These are phyloP conservation scores for Hafferia zeledoni DNA, from an alignment of 2,797 vertebrate species.

Conservation along the genomic window DNA sequence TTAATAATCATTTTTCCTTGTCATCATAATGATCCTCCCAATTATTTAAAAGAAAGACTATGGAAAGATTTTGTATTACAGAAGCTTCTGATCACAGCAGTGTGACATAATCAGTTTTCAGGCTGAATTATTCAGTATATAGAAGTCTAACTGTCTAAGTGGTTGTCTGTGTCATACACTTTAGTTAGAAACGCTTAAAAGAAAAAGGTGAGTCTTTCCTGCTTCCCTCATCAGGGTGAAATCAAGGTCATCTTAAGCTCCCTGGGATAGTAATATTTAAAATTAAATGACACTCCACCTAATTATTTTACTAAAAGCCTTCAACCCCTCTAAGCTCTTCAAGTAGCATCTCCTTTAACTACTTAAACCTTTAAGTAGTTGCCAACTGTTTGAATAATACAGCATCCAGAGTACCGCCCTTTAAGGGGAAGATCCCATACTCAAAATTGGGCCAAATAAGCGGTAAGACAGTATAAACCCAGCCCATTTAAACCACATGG, in stretches of 20 bases:
- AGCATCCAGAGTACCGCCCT: background rate
- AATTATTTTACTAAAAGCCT: slow-evolving; percentile 2
- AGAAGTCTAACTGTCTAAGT: background rate
- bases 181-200: background rate
- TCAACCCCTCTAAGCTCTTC: background rate
- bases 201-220: background rate
- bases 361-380: slow-evolving; percentile 27
- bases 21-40: background rate
- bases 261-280: background rate
- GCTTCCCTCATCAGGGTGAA: background rate
- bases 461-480: background rate
- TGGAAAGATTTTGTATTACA: background rate
- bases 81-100: background rate
- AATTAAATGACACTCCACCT: background rate
- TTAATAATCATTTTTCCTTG: background rate
- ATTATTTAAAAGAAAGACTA: background rate
- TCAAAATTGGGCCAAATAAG: background rate
- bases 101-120: background rate
- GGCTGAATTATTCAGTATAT: background rate
- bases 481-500: slow-evolving; percentile 14
- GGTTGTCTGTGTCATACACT: background rate
- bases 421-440: background rate
- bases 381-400: background rate
- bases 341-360: background rate
- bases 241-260: background rate